Evolutionary conservation across 2,113 vertebrate species (phyloP).

Genomic region (Cercopithecus mona): DNA sequence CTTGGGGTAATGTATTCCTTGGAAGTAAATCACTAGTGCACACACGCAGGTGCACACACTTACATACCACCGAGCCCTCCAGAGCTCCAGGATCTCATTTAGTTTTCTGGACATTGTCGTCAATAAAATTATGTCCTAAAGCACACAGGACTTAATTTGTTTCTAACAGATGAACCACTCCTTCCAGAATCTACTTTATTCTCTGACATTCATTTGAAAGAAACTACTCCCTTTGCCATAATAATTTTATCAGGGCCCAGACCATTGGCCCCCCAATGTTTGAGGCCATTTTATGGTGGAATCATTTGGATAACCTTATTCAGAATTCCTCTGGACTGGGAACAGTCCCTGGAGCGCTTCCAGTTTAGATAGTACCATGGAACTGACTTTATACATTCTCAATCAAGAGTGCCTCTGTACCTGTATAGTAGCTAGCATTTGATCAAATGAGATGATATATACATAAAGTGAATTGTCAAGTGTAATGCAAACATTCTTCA

Average conservation of each 20-base stretch:
- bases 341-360: background rate
- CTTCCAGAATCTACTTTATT: background rate
- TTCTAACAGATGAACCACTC: background rate
- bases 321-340: background rate
- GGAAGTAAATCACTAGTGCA: background rate
- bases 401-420: background rate
- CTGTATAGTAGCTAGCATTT: background rate
- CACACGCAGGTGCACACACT: background rate
- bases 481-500: background rate
- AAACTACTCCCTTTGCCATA: background rate
- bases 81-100: background rate
- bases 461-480: background rate
- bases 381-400: background rate
- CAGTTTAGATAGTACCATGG: fast-evolving
- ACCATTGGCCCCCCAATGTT: background rate
- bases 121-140: background rate
- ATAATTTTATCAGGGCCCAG: background rate
- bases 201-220: background rate
- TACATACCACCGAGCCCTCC: too few species aligned
- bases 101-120: background rate
- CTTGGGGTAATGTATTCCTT: background rate
- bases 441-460: background rate
- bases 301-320: background rate
- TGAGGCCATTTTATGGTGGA: background rate
- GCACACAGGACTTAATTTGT: conserved; percentile 28